A percentile compares a stretch with the other conserved stretches of the same genome.
phyloP scores from a whole-genome alignment of 23 tunicate species.

The Botrylloides violaceus region DNA sequence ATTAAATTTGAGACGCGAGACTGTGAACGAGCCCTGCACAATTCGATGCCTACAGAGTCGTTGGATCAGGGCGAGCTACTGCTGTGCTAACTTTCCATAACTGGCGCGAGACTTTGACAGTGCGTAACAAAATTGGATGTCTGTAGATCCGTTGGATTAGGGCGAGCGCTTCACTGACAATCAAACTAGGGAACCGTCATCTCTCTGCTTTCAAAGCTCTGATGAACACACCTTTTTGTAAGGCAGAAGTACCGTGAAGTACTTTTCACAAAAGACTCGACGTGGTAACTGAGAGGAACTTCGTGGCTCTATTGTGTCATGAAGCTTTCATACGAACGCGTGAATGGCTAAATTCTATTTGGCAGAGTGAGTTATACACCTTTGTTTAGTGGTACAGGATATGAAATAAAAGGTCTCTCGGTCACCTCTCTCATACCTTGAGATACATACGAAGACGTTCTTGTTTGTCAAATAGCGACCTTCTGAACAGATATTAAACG shows the following conservation, averaged over 20 bases:
- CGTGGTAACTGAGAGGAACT: slow-evolving; percentile 8
- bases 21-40: too few species aligned
- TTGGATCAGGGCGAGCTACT: too few species aligned
- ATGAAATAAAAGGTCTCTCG: slow-evolving; percentile 14
- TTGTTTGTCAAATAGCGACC: too few species aligned
- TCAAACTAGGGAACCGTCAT: background rate
- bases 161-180: background rate
- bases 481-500: too few species aligned
- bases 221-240: slow-evolving; percentile 5
- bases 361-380: slow-evolving; percentile 18
- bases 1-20: too few species aligned
- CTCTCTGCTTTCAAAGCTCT: slow-evolving; percentile 4
- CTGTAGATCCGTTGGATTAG: background rate
- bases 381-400: slow-evolving; percentile 24
- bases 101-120: background rate
- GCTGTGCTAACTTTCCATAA: too few species aligned
- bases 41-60: too few species aligned
- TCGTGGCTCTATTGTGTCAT: slow-evolving; percentile 6
- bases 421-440: background rate
- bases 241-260: slow-evolving; percentile 22
- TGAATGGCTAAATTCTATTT: slow-evolving; percentile 10
- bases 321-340: slow-evolving; percentile 26
- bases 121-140: background rate
- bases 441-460: too few species aligned
- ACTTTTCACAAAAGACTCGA: slow-evolving; percentile 12